These are phyloP conservation scores for Brachionus plicatilis DNA, from an alignment of 1,140 invertebrate genomes.

Conservation along the genomic window DNA sequence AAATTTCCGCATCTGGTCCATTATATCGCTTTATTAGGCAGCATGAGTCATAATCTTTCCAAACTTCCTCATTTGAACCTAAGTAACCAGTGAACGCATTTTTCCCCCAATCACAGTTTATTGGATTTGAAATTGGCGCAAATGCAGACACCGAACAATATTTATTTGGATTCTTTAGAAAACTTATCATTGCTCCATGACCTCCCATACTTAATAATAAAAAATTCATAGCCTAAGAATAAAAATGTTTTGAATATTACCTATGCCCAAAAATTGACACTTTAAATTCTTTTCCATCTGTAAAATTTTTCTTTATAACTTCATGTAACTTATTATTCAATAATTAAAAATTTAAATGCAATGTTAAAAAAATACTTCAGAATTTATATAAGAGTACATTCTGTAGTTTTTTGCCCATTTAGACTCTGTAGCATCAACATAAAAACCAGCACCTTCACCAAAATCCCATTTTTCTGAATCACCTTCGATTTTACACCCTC, in stretches of 20 bases:
- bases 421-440: slow-evolving; percentile 80
- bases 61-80: slow-evolving; percentile 56
- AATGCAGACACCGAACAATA: slow-evolving; percentile 91
- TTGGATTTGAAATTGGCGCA: slow-evolving; percentile 87
- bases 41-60: slow-evolving; percentile 71
- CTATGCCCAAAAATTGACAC: slow-evolving; percentile 74
- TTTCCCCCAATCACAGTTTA: slow-evolving; percentile 70
- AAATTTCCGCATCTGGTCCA: slow-evolving; percentile 60
- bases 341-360: slow-evolving; percentile 6
- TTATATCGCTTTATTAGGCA: slow-evolving; percentile 71
- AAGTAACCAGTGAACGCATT: slow-evolving; percentile 78
- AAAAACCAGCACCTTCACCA: slow-evolving; percentile 89
- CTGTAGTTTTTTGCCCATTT: slow-evolving; percentile 89
- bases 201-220: slow-evolving; percentile 78
- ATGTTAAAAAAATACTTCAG: slow-evolving; percentile 60
- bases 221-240: not conserved
- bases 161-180: slow-evolving; percentile 80
- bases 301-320: slow-evolving; percentile 69
- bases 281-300: slow-evolving; percentile 52
- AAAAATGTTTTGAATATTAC: slow-evolving; percentile 43
- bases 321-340: slow-evolving; percentile 63
- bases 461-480: slow-evolving; percentile 84
- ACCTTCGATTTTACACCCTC: slow-evolving; percentile 77
- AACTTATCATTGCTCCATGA: slow-evolving; percentile 86
- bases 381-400: slow-evolving; percentile 93